Percentiles rank a stretch among this genome's conserved stretches.
Conservation (phyloP, 2,113 vertebrate genomes). For the Aleadryas rufinucha region DNA sequence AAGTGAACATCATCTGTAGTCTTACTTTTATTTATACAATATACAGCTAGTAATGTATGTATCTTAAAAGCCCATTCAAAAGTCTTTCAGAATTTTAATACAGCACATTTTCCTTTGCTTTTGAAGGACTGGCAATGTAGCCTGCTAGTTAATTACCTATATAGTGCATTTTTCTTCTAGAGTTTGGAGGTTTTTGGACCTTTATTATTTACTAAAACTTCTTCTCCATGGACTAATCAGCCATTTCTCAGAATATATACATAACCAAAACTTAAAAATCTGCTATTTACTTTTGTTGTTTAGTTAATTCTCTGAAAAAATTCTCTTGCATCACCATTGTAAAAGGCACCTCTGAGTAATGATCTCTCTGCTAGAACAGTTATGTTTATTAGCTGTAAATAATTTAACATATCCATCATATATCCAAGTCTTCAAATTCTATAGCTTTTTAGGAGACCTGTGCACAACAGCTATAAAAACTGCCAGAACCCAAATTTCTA, state of each 20-base stretch:
- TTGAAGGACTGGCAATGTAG: background rate
- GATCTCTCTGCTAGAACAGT: background rate
- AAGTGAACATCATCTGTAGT: background rate
- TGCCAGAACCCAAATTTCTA: background rate
- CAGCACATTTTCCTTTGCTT: background rate
- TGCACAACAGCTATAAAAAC: background rate
- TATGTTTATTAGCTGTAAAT: background rate
- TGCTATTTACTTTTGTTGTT: background rate
- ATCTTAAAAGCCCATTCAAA: background rate
- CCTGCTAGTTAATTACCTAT: background rate
- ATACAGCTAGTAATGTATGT: background rate
- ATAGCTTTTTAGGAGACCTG: background rate
- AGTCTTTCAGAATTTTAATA: background rate
- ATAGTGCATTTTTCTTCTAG: background rate
- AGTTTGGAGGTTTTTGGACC: background rate
- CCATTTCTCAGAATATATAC: background rate
- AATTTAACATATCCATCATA: background rate
- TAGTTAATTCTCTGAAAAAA: background rate
- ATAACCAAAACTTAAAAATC: background rate
- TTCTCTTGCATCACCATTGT: background rate
- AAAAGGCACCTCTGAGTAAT: background rate
- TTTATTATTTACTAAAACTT: background rate
- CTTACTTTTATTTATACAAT: background rate
- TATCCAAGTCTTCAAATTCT: background rate
- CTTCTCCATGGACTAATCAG: background rate